These are phyloP conservation scores for Hyperoplus lanceolatus DNA, from an alignment of 2,797 vertebrate genomes.

Conservation along the genomic window DNA sequence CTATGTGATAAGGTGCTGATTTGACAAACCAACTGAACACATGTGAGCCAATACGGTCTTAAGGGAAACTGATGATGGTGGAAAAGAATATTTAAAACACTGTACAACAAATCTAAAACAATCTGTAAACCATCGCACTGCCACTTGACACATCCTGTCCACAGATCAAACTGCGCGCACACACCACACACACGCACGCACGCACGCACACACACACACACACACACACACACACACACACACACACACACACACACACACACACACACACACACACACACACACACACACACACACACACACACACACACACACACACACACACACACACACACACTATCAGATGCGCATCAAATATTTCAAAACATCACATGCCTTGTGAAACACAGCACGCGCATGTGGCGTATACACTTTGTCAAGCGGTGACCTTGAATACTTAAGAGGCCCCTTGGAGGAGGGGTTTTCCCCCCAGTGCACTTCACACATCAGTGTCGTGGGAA, in stretches of 20 bases:
- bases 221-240: too few relatives aligned
- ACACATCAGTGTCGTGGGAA: conserved; percentile 66
- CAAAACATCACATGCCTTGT: conserved; percentile 76
- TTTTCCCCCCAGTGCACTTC: conserved; percentile 60
- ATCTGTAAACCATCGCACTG: conserved; percentile 44
- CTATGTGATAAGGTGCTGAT: conserved; percentile 4
- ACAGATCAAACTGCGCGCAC: conserved; percentile 70
- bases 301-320: conserved; percentile 22
- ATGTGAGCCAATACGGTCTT: conserved; percentile 30
- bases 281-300: conserved; percentile 28
- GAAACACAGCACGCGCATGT: conserved; percentile 55
- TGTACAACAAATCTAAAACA: not conserved
- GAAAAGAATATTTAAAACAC: conserved; percentile 42
- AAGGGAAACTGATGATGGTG: conserved; percentile 42
- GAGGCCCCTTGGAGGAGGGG: conserved; percentile 58
- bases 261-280: conserved; percentile 26
- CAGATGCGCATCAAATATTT: conserved; percentile 73
- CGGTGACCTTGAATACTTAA: conserved; percentile 77
- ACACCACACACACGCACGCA: conserved; percentile 10
- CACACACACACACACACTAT: conserved; percentile 35
- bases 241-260: too few relatives aligned
- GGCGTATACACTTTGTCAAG: conserved; percentile 58
- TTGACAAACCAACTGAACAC: conserved; percentile 12
- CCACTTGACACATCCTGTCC: conserved; percentile 52
- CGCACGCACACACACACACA: too few relatives aligned